Percentiles rank a stretch among this genome's conserved stretches.
These are phyloP conservation scores for Procambarus virginalis DNA, from an alignment of 1,140 invertebrate species.

Conservation along the genomic window DNA sequence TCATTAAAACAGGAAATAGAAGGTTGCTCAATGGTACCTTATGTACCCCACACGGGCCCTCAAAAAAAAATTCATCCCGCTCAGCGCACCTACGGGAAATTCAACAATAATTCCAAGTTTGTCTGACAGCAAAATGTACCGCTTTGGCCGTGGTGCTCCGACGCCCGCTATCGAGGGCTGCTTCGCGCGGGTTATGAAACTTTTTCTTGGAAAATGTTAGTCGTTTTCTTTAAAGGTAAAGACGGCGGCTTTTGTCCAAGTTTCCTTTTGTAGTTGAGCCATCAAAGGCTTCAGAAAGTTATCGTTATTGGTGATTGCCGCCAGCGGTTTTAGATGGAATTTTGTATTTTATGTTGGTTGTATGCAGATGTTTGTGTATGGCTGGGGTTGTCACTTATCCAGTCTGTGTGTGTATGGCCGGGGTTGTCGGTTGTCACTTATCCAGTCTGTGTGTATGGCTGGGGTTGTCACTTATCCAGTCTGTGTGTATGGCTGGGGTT, in stretches of 20 bases:
- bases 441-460: too few relatives aligned
- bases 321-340: conserved; percentile 20
- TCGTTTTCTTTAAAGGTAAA: conserved; percentile 46
- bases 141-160: not conserved
- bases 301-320: conserved; percentile 43
- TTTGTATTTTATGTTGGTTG: not conserved
- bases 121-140: conserved; percentile 30
- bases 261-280: conserved; percentile 35
- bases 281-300: conserved; percentile 37
- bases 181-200: conserved; percentile 3
- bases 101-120: conserved; percentile 32
- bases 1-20: too few relatives aligned
- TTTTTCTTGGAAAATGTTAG: conserved; percentile 26
- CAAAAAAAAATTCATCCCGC: not conserved
- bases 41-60: too few relatives aligned
- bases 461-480: too few relatives aligned
- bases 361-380: conserved; percentile 20
- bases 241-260: conserved; percentile 43
- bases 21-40: too few relatives aligned
- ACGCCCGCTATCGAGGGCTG: not conserved
- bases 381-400: too few relatives aligned
- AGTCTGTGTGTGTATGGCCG: too few relatives aligned
- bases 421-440: too few relatives aligned
- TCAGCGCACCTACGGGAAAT: not conserved
- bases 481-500: too few relatives aligned